These are phyloP conservation scores for Spilarctia lutea DNA, from an alignment of 2,888 invertebrate genomes.

Conservation along the genomic window DNA sequence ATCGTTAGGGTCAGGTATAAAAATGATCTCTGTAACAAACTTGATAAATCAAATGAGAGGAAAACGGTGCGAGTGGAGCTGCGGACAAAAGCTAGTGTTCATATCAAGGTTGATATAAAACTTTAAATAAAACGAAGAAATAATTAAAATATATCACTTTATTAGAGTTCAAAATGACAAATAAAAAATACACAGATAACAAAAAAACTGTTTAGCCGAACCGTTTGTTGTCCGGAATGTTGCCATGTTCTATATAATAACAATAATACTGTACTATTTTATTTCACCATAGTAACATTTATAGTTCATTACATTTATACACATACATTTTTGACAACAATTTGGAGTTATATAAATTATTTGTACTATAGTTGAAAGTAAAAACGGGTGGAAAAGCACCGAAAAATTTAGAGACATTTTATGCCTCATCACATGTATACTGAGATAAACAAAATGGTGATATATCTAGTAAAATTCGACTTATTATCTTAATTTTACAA, in stretches of 20 bases:
- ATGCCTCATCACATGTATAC: constrained; percentile 9
- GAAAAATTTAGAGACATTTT: constrained; percentile 36
- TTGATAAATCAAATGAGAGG: no score
- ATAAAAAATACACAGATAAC: constrained; percentile 43
- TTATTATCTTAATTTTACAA: constrained; percentile 1
- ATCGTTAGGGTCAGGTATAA: no score
- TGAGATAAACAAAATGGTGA: neutral
- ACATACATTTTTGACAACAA: constrained; percentile 39
- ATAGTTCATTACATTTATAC: constrained; percentile 39
- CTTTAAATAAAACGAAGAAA: neutral
- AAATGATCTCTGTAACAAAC: no score
- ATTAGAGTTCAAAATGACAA: constrained; percentile 67
- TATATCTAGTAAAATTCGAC: constrained; percentile 3
- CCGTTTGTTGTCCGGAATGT: constrained; percentile 44
- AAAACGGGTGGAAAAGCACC: constrained; percentile 32
- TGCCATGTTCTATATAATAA: constrained; percentile 28
- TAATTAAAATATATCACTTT: constrained; percentile 78
- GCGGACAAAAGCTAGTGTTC: no score
- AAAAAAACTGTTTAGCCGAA: constrained; percentile 38
- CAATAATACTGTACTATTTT: constrained; percentile 52
- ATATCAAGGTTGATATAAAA: neutral
- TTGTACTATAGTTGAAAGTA: constrained; percentile 47
- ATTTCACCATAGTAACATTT: constrained; percentile 35
- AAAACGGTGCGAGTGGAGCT: no score
- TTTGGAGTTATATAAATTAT: constrained; percentile 26